These are phyloP conservation scores for Zaprionus lineosus DNA, from an alignment of 2,888 invertebrate species.

Conservation along the genomic window DNA sequence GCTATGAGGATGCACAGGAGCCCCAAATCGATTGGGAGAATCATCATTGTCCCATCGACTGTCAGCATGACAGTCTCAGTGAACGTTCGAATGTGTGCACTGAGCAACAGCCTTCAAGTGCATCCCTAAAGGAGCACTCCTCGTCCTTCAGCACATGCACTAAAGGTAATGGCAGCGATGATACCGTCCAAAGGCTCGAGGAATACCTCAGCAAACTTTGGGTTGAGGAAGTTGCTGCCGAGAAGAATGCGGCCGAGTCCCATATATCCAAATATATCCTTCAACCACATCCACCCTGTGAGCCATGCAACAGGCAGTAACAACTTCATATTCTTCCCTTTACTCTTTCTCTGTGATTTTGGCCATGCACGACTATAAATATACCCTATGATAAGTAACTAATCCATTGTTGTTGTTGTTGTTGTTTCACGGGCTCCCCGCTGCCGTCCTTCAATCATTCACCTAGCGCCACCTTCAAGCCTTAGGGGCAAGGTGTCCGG, in stretches of 20 bases:
- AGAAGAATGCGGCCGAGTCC: conserved; percentile 34
- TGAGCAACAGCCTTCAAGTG: conserved; percentile 24
- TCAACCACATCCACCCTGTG: conserved; percentile 17
- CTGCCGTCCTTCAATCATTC: conserved; percentile 1
- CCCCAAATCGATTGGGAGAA: conserved; percentile 53
- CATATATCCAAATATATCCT: conserved; percentile 10
- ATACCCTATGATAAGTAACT: no score
- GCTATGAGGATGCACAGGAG: conserved; percentile 45
- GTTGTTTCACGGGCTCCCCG: not conserved
- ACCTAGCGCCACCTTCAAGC: conserved; percentile 34
- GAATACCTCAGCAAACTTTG: conserved; percentile 61
- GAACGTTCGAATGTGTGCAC: conserved; percentile 52
- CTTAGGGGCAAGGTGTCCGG: not conserved
- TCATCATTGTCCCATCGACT: conserved; percentile 79
- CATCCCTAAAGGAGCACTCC: not conserved
- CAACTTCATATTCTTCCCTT: not conserved
- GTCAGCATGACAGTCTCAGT: conserved; percentile 36
- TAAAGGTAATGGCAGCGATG: conserved; percentile 29
- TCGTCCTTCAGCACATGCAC: conserved; percentile 37
- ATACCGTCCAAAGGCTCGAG: conserved; percentile 52
- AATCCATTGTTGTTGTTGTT: no score
- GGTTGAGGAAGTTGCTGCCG: conserved; percentile 57
- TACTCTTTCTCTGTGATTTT: not conserved
- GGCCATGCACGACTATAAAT: not conserved
- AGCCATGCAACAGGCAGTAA: conserved; percentile 29